phyloP scores from a whole-genome alignment of 1,140 invertebrate species.

The Muscidifurax raptorellus region DNA sequence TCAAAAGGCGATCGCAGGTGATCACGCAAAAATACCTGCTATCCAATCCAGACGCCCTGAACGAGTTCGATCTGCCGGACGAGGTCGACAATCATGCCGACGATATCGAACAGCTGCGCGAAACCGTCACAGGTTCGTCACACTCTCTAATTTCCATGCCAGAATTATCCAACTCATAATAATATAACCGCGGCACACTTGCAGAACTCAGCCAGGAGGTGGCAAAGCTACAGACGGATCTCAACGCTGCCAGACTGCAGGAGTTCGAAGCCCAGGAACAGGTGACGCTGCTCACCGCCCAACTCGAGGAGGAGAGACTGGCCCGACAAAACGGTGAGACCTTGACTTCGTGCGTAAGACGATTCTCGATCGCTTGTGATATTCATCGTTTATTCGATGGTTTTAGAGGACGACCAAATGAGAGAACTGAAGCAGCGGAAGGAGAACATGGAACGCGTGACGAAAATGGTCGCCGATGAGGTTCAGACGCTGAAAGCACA shows the following conservation, averaged over 20 bases:
- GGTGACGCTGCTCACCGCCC: conserved; percentile 70
- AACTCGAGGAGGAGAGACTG: conserved; percentile 78
- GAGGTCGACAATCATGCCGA: conserved; percentile 78
- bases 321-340: conserved; percentile 70
- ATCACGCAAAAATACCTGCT: conserved; percentile 77
- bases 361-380: background rate
- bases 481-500: conserved; percentile 78
- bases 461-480: conserved; percentile 81
- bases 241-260: conserved; percentile 79
- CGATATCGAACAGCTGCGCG: conserved; percentile 81
- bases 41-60: conserved; percentile 64
- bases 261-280: conserved; percentile 84
- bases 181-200: background rate
- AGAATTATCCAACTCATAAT: conserved; percentile 22
- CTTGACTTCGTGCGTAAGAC: background rate
- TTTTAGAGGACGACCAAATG: conserved; percentile 63
- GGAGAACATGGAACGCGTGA: conserved; percentile 79
- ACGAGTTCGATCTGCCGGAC: conserved; percentile 68
- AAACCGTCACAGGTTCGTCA: conserved; percentile 77
- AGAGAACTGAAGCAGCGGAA: conserved; percentile 76
- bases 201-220: conserved; percentile 80
- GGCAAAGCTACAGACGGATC: conserved; percentile 81
- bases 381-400: background rate
- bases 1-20: conserved; percentile 81
- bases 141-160: conserved; percentile 8